phyloP scores from a whole-genome alignment of 2,797 vertebrate species.

The Diplodus sargus region DNA sequence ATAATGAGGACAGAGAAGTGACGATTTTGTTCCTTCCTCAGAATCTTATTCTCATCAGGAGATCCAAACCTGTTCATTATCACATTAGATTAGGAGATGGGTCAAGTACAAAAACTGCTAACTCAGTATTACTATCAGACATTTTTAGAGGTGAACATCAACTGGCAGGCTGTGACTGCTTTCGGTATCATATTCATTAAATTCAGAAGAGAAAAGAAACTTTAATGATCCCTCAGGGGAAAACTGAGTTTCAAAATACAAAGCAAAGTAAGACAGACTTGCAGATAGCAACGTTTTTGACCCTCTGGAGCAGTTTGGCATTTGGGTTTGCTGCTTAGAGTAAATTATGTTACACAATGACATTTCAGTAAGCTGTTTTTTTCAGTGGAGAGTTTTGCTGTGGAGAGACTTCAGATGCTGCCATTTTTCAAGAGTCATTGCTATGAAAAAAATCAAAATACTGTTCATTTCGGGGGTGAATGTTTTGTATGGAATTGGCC shows the following conservation, averaged over 20 bases:
- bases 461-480: not conserved
- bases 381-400: not conserved
- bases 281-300: not conserved
- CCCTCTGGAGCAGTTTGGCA: not conserved
- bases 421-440: not conserved
- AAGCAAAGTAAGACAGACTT: not conserved
- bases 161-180: not conserved
- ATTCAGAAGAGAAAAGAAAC: slow-evolving; percentile 1
- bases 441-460: not conserved
- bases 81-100: not conserved
- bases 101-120: not conserved
- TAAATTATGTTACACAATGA: not conserved
- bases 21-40: not conserved
- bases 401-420: not conserved
- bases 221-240: not conserved
- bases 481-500: not conserved
- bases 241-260: not conserved
- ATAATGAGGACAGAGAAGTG: not conserved
- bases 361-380: not conserved
- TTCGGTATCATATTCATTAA: not conserved
- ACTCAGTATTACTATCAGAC: not conserved
- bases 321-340: slow-evolving; percentile 1
- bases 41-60: not conserved
- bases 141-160: not conserved
- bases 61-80: not conserved